Base-by-base conservation (phyloP, 2,113 vertebrate genomes). In the Equus quagga region DNA sequence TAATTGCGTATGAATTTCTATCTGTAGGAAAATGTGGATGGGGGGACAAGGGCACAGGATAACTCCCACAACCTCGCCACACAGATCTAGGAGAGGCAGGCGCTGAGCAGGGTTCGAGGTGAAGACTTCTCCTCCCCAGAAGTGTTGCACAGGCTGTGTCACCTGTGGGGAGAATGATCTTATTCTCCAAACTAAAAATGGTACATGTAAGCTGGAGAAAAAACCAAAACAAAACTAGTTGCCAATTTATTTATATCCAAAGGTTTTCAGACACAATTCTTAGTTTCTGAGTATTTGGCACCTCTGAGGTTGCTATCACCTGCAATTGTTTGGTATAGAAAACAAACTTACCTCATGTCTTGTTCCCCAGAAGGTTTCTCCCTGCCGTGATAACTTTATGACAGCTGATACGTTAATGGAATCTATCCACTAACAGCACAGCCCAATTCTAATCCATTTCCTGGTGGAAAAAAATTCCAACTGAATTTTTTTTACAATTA, bases 361-460 rank as follows among this genome's bases (percentile, higher is more conserved):
- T 83, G 51, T 67, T 1, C 41, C 24, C 82, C 33, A 54, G 26
- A 90, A 49, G 4, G 10, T 33, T 72, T 49, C 31, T 51, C 36
- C 51, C 26, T 17, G 46, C 21, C 44, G 36, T 41, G 36, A 80
- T 58, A 51, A 81, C 26, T 79, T 70, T 62, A 2, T 81, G 15
- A 51, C 8, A 83, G 24, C 23, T 91, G 41, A 78, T 6, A 49
- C 31, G 65, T 73, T 33, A 89, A 54, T 24, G 64, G 18, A 96
- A 64, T 56, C 54, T 49, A 76, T 51, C 78, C 15, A 36, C 54
- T 33, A 96, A 65, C 41, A 83, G 54, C 11, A 69, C 19, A 73
- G 14, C 49, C 58, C 64, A 93, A 51, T 88, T 91, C 70, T 75
- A 84, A 94, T 69, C 73, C 23, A 84, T 23, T 97, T 70, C 44